Evolutionary conservation across 64 coral and sea anemone genomes (phyloP).

Genomic region (Hydrozoanthus tunicans): DNA sequence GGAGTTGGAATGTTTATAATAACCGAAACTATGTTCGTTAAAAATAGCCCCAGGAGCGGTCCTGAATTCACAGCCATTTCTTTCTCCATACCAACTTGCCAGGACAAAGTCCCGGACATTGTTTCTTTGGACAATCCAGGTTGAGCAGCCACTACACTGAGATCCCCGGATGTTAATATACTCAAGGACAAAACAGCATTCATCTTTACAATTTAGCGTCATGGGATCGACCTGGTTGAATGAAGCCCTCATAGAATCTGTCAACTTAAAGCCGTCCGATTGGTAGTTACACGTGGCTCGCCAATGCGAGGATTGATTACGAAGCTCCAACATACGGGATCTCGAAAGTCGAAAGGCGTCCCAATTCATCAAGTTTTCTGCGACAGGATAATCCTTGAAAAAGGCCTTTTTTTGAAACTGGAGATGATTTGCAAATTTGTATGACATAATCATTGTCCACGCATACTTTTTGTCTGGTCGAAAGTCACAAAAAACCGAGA

Average conservation of each 20-base stretch:
- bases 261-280: conserved; percentile 22
- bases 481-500: conserved; percentile 55
- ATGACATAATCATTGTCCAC: conserved; percentile 56
- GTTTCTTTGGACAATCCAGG: neutral
- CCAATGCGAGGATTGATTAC: conserved; percentile 36
- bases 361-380: neutral
- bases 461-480: neutral
- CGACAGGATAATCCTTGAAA: neutral
- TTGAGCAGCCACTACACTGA: conserved; percentile 5
- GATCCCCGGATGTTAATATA: conserved; percentile 42
- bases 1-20: neutral
- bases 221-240: conserved; percentile 21
- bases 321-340: neutral
- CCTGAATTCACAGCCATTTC: conserved; percentile 21
- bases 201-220: neutral
- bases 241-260: conserved; percentile 39
- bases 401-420: neutral
- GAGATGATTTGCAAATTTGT: conserved; percentile 15
- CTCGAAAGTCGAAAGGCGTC: conserved; percentile 4
- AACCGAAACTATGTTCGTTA: conserved; percentile 42
- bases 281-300: conserved; percentile 53
- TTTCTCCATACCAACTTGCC: neutral
- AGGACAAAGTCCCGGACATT: neutral
- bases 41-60: neutral
- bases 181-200: conserved; percentile 1